Percentiles rank a stretch among this genome's conserved stretches.
Evolutionary conservation across 2,888 invertebrate genomes (phyloP).

Genomic region (Cylloceria caligata): DNA sequence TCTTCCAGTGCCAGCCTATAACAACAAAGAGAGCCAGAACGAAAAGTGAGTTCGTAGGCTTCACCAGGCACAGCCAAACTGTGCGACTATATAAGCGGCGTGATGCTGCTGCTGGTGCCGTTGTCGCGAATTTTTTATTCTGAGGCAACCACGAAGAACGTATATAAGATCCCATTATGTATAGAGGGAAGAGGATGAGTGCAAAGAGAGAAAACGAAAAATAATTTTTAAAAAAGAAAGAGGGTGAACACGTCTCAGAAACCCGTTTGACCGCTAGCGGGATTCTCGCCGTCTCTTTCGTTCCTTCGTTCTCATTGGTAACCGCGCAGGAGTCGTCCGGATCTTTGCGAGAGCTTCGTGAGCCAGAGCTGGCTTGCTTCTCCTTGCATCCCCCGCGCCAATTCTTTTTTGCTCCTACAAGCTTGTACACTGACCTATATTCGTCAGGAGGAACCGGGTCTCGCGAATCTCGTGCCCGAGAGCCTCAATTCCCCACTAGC

Average conservation of each 20-base stretch:
- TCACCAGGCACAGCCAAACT: neutral
- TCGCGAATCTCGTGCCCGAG: constrained; percentile 68
- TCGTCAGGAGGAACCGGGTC: constrained; percentile 80
- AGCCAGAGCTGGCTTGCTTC: constrained; percentile 67
- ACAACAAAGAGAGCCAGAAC: constrained; percentile 74
- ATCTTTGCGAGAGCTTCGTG: constrained; percentile 59
- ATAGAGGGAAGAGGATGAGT: constrained; percentile 58
- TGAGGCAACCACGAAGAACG: constrained; percentile 25
- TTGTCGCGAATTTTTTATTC: constrained; percentile 31
- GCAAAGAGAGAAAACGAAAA: constrained; percentile 55
- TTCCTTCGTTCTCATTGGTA: constrained; percentile 71
- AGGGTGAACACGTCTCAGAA: constrained; percentile 75
- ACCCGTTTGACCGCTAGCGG: constrained; percentile 83
- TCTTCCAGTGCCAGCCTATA: constrained; percentile 68
- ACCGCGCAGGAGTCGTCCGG: constrained; percentile 32
- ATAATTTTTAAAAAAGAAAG: constrained; percentile 60
- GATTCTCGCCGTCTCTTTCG: constrained; percentile 75
- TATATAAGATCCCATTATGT: constrained; percentile 45
- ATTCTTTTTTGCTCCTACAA: constrained; percentile 81
- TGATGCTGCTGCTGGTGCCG: constrained; percentile 11
- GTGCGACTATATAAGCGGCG: neutral
- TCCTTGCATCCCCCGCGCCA: constrained; percentile 30
- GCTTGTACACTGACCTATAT: constrained; percentile 84
- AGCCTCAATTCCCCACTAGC: constrained; percentile 43
- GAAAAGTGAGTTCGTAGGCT: neutral